These are phyloP conservation scores for Megalops atlanticus DNA, from an alignment of 2,113 vertebrate genomes.

Conservation along the genomic window DNA sequence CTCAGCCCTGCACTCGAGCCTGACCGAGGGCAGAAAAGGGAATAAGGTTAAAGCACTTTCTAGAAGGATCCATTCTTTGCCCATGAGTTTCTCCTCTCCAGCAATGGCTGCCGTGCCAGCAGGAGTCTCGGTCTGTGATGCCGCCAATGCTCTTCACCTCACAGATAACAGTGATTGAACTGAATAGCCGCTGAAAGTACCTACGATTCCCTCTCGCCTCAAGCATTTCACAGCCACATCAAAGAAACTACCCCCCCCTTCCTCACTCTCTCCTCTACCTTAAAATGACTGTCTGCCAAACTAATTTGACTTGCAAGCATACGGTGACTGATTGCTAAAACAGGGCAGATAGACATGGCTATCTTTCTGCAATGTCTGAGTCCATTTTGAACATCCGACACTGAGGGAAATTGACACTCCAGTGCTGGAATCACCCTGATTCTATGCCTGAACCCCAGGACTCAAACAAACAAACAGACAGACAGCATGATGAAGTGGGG, in stretches of 20 bases:
- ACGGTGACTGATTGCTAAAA: not conserved
- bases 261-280: not conserved
- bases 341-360: not conserved
- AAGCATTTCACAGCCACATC: not conserved
- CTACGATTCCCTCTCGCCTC: not conserved
- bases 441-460: not conserved
- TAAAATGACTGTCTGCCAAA: not conserved
- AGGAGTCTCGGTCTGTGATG: not conserved
- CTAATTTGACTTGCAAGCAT: constrained; percentile 1
- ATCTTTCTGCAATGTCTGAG: too few species aligned
- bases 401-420: too few species aligned
- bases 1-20: not conserved
- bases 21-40: not conserved
- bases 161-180: not conserved
- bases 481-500: not conserved
- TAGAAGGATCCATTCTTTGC: not conserved
- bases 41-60: not conserved
- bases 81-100: not conserved
- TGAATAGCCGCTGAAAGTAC: constrained; percentile 5
- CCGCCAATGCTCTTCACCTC: not conserved
- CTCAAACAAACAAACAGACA: not conserved
- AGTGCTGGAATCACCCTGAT: too few species aligned
- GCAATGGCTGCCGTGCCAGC: too few species aligned
- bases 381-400: too few species aligned
- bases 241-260: not conserved